Conservation (phyloP, 2,888 invertebrate species). For the Theristus sp. region DNA sequence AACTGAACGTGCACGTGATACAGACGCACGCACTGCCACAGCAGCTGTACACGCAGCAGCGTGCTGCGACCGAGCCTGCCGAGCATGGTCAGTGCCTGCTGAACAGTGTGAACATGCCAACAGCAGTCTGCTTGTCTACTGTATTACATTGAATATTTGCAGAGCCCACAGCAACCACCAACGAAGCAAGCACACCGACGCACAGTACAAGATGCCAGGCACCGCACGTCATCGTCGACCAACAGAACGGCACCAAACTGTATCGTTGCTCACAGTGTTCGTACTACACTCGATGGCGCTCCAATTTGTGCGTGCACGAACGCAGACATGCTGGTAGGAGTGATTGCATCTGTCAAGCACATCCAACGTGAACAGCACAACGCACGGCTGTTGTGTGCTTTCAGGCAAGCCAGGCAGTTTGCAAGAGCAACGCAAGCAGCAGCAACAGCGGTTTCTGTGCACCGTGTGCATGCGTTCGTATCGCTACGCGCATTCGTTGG, state of each 20-base stretch:
- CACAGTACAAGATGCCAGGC: no score
- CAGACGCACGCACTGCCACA: not conserved
- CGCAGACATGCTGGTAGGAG: slow-evolving; percentile 47
- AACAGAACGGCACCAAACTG: slow-evolving; percentile 40
- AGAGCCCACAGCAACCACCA: no score
- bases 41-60: not conserved
- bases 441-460: no score
- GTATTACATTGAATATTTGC: no score
- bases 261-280: slow-evolving; percentile 76
- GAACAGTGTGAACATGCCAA: no score
- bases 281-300: slow-evolving; percentile 68
- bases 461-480: slow-evolving; percentile 28
- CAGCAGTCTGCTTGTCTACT: no score
- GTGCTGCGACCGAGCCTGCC: not conserved
- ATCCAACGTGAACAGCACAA: no score
- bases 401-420: not conserved
- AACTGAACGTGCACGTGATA: slow-evolving; percentile 35
- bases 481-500: slow-evolving; percentile 26
- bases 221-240: not conserved
- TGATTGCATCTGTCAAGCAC: no score
- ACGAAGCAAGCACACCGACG: no score
- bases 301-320: slow-evolving; percentile 76
- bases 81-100: no score
- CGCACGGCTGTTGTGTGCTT: no score
- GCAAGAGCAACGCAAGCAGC: not conserved